Evolutionary conservation across 2,888 invertebrate genomes (phyloP).

Genomic region (Meganola albula): DNA sequence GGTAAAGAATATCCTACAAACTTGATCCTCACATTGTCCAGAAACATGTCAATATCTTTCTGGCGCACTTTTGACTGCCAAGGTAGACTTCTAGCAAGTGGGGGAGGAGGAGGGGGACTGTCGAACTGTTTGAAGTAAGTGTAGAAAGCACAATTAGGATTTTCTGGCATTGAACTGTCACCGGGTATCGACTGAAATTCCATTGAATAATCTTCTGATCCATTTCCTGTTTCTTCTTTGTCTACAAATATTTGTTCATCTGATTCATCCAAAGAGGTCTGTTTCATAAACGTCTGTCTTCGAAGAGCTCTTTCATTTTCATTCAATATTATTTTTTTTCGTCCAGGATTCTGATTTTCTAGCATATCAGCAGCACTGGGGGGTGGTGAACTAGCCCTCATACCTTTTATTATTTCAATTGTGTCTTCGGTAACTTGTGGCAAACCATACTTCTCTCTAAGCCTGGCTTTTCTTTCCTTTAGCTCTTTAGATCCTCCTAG

Average conservation of each 20-base stretch:
- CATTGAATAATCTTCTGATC: slow-evolving; percentile 79
- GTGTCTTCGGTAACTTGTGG: slow-evolving; percentile 93
- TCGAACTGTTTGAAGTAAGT: slow-evolving; percentile 68
- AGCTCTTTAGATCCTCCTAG: slow-evolving; percentile 94
- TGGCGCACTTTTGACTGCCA: slow-evolving; percentile 98
- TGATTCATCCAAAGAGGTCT: slow-evolving; percentile 92
- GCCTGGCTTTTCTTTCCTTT: slow-evolving; percentile 84
- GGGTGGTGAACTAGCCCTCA: slow-evolving; percentile 97
- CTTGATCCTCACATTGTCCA: slow-evolving; percentile 94
- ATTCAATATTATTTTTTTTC: slow-evolving; percentile 73
- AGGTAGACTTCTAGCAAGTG: slow-evolving; percentile 83
- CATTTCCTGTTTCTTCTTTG: slow-evolving; percentile 80
- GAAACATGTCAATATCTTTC: slow-evolving; percentile 94
- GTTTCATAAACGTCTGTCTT: slow-evolving; percentile 90
- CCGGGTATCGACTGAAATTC: slow-evolving; percentile 75
- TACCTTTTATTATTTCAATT: slow-evolving; percentile 92
- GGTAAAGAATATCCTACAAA: slow-evolving; percentile 96
- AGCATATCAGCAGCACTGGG: slow-evolving; percentile 93
- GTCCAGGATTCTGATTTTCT: slow-evolving; percentile 89
- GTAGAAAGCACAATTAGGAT: slow-evolving; percentile 59
- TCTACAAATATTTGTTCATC: slow-evolving; percentile 85
- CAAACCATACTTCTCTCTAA: slow-evolving; percentile 84
- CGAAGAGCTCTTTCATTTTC: slow-evolving; percentile 84
- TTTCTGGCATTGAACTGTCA: slow-evolving; percentile 53
- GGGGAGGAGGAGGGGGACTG: slow-evolving; percentile 67